Percentiles rank a stretch among this genome's conserved stretches.
Evolutionary conservation across 2,888 invertebrate genomes (phyloP).

Genomic region (Anoncus sp.): DNA sequence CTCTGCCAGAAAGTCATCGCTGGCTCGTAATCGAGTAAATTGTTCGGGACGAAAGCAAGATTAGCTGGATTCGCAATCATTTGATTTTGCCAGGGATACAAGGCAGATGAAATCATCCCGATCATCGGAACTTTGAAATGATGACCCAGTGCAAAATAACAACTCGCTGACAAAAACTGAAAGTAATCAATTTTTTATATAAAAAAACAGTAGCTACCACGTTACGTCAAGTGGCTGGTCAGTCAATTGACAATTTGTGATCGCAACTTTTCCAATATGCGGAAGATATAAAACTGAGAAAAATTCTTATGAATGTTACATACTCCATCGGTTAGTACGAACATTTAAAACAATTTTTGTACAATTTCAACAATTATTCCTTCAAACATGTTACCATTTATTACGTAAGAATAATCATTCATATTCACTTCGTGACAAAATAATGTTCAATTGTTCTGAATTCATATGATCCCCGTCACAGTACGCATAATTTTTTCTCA

Average conservation of each 20-base stretch:
- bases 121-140: constrained; percentile 69
- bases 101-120: constrained; percentile 50
- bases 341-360: too few relatives aligned
- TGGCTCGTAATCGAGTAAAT: constrained; percentile 12
- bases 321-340: too few relatives aligned
- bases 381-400: too few relatives aligned
- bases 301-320: too few relatives aligned
- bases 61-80: constrained; percentile 68
- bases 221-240: neutral
- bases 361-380: too few relatives aligned
- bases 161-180: constrained; percentile 67
- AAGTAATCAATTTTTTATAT: constrained; percentile 49
- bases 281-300: too few relatives aligned
- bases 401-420: neutral
- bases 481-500: neutral
- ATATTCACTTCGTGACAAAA: too few relatives aligned
- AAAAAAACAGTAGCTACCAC: neutral
- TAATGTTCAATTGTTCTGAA: too few relatives aligned
- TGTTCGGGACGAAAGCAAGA: constrained; percentile 66
- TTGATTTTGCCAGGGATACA: constrained; percentile 64
- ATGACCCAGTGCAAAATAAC: constrained; percentile 72
- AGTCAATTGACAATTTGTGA: too few relatives aligned
- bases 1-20: constrained; percentile 69
- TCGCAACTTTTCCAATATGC: too few relatives aligned
- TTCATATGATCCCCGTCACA: too few relatives aligned